Evolutionary conservation across 2,888 invertebrate genomes (phyloP).

Genomic region (Strigamia maritima): DNA sequence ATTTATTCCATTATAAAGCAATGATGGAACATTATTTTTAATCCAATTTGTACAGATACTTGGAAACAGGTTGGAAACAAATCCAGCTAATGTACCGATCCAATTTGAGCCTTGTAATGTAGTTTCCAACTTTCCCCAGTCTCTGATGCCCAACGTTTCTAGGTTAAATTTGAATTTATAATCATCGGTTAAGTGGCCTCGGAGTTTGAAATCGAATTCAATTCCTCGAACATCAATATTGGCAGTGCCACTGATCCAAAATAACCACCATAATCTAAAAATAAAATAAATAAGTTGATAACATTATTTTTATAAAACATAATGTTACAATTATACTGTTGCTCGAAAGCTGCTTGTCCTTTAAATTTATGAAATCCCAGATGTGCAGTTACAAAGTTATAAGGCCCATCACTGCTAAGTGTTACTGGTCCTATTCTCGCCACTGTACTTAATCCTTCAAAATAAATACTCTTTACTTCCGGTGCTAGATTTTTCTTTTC

Average conservation of each 20-base stretch:
- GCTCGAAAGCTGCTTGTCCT: neutral
- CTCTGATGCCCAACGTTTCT: neutral
- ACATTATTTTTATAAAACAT: neutral
- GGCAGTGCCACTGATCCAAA: neutral
- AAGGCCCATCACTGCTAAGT: neutral
- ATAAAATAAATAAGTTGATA: neutral
- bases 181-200: neutral
- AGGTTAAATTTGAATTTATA: neutral
- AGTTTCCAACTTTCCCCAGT: neutral
- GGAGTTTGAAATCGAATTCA: neutral
- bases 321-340: neutral
- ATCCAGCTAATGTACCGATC: neutral
- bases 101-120: neutral
- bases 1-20: neutral
- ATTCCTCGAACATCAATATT: neutral
- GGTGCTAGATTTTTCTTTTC: neutral
- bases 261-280: neutral
- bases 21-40: neutral
- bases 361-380: conserved; percentile 1
- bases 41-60: neutral
- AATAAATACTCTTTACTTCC: neutral
- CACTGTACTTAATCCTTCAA: neutral
- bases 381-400: neutral
- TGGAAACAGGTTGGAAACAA: neutral
- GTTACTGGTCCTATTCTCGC: neutral